Conservation (phyloP, 2,888 invertebrate genomes). For the Germaria angustata region DNA sequence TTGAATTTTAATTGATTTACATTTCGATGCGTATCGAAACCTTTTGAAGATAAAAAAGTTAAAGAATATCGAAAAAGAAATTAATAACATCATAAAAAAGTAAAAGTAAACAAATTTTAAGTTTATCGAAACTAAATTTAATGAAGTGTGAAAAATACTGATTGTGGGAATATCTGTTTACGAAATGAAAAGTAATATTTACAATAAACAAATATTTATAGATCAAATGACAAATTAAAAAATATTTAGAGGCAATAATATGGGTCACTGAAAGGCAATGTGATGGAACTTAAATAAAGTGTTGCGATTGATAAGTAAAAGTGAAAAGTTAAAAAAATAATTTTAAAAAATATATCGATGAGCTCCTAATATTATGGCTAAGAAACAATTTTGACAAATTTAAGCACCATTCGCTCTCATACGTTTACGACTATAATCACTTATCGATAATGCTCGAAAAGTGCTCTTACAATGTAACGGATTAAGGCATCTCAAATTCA, state of each 20-base stretch:
- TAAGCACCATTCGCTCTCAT: not conserved
- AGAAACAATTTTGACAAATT: not conserved
- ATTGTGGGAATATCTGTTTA: not conserved
- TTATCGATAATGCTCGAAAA: not conserved
- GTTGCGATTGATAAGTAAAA: not conserved
- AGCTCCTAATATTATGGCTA: not conserved
- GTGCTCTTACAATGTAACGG: slow-evolving; percentile 5
- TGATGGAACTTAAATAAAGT: not conserved
- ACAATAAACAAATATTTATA: slow-evolving; percentile 53
- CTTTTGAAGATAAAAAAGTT: slow-evolving; percentile 7
- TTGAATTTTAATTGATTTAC: slow-evolving; percentile 59
- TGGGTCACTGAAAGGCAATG: slow-evolving; percentile 55
- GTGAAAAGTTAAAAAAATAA: not conserved
- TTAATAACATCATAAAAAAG: not conserved
- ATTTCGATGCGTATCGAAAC: slow-evolving; percentile 39
- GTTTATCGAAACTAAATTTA: not conserved
- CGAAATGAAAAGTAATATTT: slow-evolving; percentile 1
- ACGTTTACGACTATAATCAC: not conserved
- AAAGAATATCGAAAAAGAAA: not conserved
- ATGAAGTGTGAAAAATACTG: not conserved
- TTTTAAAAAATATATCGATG: not conserved
- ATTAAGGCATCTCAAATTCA: slow-evolving; percentile 46
- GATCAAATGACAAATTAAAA: slow-evolving; percentile 39
- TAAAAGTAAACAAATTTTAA: not conserved
- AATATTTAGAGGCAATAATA: slow-evolving; percentile 52